Base-by-base conservation (phyloP, 23 tunicate species). In the Ascidia mentula region DNA sequence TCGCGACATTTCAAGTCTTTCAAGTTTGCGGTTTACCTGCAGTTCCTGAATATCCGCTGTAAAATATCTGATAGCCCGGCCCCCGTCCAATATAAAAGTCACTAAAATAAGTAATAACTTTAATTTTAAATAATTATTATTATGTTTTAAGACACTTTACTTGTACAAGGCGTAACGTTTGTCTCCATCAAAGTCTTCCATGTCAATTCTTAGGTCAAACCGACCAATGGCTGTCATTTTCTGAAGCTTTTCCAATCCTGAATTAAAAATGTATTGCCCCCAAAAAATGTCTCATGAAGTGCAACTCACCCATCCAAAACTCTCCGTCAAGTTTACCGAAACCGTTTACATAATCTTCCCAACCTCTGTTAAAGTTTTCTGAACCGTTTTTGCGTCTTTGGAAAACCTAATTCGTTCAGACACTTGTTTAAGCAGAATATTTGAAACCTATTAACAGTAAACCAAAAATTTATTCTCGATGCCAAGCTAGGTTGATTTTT, bases 261-360 rank as follows among this genome's bases (percentile, higher is more conserved):
- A 9, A 53, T 3, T 6, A 26, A 53, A 42, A 42, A 42, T 9
- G 12, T 42, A n/a, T n/a, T n/a, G n/a, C n/a, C n/a, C 65, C 28
- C 22, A 53, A 53, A 26, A 3, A 20, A 15, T 12, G 12, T 15
- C 15, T 9, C 12, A 9, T 9, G 15, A 12, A 42, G 15, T 12
- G 53, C 15, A 13, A 2, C 73, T 77, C 73, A 78, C 82, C 82
- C 32, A 78, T 30, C 82, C 82, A 78, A 37, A 45, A 78, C 32
- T 78, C 77, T n/a, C 40, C 82, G 20, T 46, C 71, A 12, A 8
- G 40, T 7, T 46, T 78, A 46, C 82, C 82, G 32, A 78, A 78
- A 1, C 82, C 82, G 40, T 46, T 46, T 3, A 78, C 82, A 34
- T 78, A 78, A 46, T 46, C 82, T 4, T 7, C 82, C 53, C 53